Conservation (phyloP, 2,113 vertebrate species). For the Progne subis region DNA sequence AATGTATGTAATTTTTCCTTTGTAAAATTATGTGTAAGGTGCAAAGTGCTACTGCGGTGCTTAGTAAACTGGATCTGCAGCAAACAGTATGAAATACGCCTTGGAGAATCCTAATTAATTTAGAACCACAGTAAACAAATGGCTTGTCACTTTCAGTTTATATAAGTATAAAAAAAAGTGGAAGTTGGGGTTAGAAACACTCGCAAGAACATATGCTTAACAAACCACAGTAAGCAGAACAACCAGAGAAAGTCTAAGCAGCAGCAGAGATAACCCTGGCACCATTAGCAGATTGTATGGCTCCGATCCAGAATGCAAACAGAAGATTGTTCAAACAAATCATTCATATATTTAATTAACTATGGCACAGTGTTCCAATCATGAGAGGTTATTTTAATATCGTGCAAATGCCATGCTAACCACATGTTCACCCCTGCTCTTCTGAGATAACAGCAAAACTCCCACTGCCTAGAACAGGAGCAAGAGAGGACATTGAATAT, state of each 20-base stretch:
- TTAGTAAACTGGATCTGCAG: constrained; percentile 10
- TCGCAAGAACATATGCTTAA: constrained; percentile 16
- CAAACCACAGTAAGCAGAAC: constrained; percentile 42
- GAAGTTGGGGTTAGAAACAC: constrained; percentile 55
- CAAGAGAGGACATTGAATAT: not conserved
- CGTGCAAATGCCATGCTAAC: constrained; percentile 43
- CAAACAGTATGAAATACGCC: constrained; percentile 26
- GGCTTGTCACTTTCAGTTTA: constrained; percentile 60
- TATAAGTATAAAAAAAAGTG: constrained; percentile 38
- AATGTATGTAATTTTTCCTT: not conserved
- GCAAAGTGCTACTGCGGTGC: not conserved
- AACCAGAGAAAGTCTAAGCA: constrained; percentile 29
- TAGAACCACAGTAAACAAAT: constrained; percentile 46
- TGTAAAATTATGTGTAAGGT: not conserved
- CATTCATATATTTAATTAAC: constrained; percentile 63
- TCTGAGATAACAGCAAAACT: constrained; percentile 41
- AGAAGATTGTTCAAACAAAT: constrained; percentile 64
- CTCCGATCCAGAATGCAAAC: constrained; percentile 54
- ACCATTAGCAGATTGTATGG: constrained; percentile 58
- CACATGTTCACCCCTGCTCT: constrained; percentile 20
- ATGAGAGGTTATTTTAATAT: constrained; percentile 63
- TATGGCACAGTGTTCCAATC: constrained; percentile 51
- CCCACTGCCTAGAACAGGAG: constrained; percentile 20
- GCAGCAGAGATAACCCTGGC: constrained; percentile 54
- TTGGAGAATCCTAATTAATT: constrained; percentile 59